Evolutionary conservation across 2,113 vertebrate species (phyloP).

Genomic region (Epinephelus fuscoguttatus): DNA sequence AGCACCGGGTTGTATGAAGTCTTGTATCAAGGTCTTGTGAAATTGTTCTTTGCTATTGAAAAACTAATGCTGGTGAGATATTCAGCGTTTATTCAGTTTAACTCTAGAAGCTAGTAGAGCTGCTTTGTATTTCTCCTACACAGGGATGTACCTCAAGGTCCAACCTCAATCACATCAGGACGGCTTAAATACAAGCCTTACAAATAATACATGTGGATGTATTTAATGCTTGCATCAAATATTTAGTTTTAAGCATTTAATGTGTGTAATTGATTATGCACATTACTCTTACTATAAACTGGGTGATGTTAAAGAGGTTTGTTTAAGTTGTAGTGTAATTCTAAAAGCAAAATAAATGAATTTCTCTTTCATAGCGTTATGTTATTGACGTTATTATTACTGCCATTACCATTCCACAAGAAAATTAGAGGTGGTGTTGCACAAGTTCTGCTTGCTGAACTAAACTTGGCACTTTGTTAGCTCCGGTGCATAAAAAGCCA

Average conservation of each 20-base stretch:
- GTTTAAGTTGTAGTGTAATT: neutral
- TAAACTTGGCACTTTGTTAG: conserved; percentile 87
- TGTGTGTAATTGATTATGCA: neutral
- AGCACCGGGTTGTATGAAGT: neutral
- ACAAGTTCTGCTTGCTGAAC: conserved; percentile 78
- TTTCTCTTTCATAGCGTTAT: neutral
- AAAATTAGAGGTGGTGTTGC: conserved; percentile 36
- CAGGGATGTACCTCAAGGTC: neutral
- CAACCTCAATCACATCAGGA: neutral
- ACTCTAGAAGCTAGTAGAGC: neutral
- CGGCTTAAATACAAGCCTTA: neutral
- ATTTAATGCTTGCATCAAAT: neutral
- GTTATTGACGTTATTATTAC: neutral
- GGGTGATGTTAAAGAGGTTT: neutral
- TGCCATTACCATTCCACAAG: neutral
- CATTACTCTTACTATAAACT: neutral
- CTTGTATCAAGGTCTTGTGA: neutral
- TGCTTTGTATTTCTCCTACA: neutral
- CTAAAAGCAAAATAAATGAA: neutral
- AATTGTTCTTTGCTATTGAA: neutral
- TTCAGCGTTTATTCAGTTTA: neutral
- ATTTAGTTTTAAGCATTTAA: neutral
- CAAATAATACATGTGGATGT: neutral
- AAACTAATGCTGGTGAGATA: neutral
- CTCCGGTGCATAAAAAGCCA: conserved; percentile 88